Percentiles rank a stretch among this genome's conserved stretches.
These are phyloP conservation scores for Brachionus asplanchnoidis DNA, from an alignment of 1,140 invertebrate species.

Conservation along the genomic window DNA sequence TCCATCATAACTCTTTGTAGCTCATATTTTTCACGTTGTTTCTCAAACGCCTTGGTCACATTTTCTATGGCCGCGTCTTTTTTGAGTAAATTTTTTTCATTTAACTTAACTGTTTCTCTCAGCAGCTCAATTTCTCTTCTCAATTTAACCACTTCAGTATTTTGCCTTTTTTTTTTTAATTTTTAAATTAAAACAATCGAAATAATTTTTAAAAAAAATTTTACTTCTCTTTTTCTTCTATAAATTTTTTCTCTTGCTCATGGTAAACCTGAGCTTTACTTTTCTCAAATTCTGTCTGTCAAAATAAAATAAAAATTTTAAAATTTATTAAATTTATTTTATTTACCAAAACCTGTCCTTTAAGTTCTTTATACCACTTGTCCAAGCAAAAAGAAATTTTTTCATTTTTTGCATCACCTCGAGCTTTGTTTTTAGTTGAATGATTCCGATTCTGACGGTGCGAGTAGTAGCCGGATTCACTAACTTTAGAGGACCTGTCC, in stretches of 20 bases:
- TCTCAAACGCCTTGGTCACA: conserved; percentile 12
- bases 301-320: neutral
- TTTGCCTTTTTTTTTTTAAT: neutral
- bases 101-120: conserved; percentile 12
- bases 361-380: conserved; percentile 25
- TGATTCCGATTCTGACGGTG: neutral
- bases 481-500: neutral
- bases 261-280: neutral
- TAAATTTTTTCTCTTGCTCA: conserved; percentile 31
- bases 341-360: conserved; percentile 28
- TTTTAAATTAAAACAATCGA: neutral
- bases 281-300: conserved; percentile 18
- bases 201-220: neutral
- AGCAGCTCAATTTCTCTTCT: conserved; percentile 21
- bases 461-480: neutral
- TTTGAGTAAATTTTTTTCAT: conserved; percentile 35
- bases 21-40: conserved; percentile 36
- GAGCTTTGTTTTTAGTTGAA: neutral
- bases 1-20: conserved; percentile 32
- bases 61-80: conserved; percentile 15
- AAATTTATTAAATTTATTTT: neutral
- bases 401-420: neutral
- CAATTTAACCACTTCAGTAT: neutral
- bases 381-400: conserved; percentile 35
- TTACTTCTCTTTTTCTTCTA: conserved; percentile 39